A percentile compares a stretch with the other conserved stretches of the same genome.
Conservation (phyloP, 2,113 vertebrate genomes). For the Lampris megalopsis region DNA sequence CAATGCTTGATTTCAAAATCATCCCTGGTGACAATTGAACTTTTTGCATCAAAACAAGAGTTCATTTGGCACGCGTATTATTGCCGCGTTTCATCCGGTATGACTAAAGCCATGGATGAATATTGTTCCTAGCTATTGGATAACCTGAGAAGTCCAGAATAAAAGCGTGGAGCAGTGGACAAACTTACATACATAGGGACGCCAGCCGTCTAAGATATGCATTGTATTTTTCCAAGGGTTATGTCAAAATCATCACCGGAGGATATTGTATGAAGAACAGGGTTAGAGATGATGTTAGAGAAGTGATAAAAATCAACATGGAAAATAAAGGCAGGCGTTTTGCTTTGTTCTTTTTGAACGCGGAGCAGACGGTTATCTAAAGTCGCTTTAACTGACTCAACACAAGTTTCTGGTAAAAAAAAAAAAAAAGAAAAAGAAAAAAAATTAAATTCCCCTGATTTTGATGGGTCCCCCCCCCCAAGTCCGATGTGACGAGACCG, state of each 20-base stretch:
- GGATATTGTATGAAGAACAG: constrained; percentile 16
- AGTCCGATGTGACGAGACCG: constrained; percentile 10
- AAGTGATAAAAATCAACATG: constrained; percentile 21
- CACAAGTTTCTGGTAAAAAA: constrained; percentile 25
- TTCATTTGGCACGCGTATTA: constrained; percentile 34
- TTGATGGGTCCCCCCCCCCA: not conserved
- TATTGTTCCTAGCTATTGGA: constrained; percentile 39
- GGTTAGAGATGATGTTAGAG: constrained; percentile 25
- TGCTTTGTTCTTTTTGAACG: constrained; percentile 19
- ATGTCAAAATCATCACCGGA: constrained; percentile 21
- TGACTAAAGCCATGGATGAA: constrained; percentile 26
- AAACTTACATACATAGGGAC: constrained; percentile 15
- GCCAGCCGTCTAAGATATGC: constrained; percentile 8
- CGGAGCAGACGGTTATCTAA: constrained; percentile 27
- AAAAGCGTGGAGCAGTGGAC: constrained; percentile 4
- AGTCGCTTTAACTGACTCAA: constrained; percentile 2
- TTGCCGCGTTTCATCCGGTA: constrained; percentile 25
- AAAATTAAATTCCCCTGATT: too few relatives aligned
- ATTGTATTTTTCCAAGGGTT: constrained; percentile 18
- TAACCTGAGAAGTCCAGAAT: constrained; percentile 25
- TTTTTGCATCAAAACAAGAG: constrained; percentile 22
- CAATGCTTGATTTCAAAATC: constrained; percentile 8
- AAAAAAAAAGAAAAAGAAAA: too few relatives aligned
- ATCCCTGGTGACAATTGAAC: constrained; percentile 11
- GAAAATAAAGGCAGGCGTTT: not conserved